A percentile compares a stretch with the other conserved stretches of the same genome.
Conservation (phyloP, 1,140 invertebrate species). For the Macrotrachela quadricornifera region DNA sequence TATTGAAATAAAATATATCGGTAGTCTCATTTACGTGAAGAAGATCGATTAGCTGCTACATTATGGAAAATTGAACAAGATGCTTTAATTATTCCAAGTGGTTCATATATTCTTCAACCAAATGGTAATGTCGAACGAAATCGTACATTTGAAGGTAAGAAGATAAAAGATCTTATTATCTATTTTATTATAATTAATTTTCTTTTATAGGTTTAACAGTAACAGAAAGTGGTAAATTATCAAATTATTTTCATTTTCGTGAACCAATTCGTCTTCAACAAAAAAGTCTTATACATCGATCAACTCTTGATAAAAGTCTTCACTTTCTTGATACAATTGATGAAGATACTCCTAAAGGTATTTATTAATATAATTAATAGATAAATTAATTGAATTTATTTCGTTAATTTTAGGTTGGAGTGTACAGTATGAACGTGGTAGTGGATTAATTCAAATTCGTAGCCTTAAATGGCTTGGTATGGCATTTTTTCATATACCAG, state of each 20-base stretch:
- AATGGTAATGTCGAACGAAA: slow-evolving; percentile 23
- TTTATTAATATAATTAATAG: background rate
- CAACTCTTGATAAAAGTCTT: slow-evolving; percentile 27
- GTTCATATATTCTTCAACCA: slow-evolving; percentile 23
- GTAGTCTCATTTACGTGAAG: slow-evolving; percentile 30
- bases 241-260: slow-evolving; percentile 30
- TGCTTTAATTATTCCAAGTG: slow-evolving; percentile 26
- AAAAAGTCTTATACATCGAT: slow-evolving; percentile 21
- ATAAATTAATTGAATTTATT: background rate
- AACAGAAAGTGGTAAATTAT: slow-evolving; percentile 25
- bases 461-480: slow-evolving; percentile 29
- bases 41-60: slow-evolving; percentile 25
- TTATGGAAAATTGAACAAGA: slow-evolving; percentile 28
- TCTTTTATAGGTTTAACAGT: slow-evolving; percentile 20
- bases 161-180: background rate
- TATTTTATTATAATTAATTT: background rate
- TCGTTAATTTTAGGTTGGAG: slow-evolving; percentile 15
- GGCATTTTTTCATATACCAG: slow-evolving; percentile 27
- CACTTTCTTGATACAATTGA: slow-evolving; percentile 30
- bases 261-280: slow-evolving; percentile 19
- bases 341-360: slow-evolving; percentile 29
- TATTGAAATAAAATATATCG: no score
- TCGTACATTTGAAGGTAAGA: slow-evolving; percentile 28
- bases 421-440: slow-evolving; percentile 29
- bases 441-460: slow-evolving; percentile 22